Percentiles rank a stretch among this genome's conserved stretches.
These are phyloP conservation scores for Luehdorfia chinensis DNA, from an alignment of 1,140 invertebrate species.

Conservation along the genomic window DNA sequence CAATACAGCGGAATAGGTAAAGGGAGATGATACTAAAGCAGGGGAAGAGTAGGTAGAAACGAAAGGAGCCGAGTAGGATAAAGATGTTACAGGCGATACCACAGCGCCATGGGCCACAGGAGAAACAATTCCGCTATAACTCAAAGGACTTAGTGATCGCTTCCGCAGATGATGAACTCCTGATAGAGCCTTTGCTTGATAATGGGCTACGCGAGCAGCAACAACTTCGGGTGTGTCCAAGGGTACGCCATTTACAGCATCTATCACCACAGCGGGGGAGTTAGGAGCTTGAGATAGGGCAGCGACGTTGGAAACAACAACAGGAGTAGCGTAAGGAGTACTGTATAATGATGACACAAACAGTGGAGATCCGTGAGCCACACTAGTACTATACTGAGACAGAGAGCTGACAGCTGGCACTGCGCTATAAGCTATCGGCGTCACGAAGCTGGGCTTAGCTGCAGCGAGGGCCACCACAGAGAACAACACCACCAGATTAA, in stretches of 20 bases:
- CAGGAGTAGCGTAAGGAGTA: slow-evolving; percentile 28
- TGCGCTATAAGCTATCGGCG: slow-evolving; percentile 36
- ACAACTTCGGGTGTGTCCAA: slow-evolving; percentile 72
- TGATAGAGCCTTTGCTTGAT: slow-evolving; percentile 58
- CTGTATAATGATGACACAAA: slow-evolving; percentile 37
- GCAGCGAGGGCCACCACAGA: slow-evolving; percentile 57
- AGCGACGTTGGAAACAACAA: slow-evolving; percentile 43
- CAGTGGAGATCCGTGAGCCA: slow-evolving; percentile 46
- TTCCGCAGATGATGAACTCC: slow-evolving; percentile 58
- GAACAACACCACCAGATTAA: slow-evolving; percentile 70
- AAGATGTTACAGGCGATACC: slow-evolving; percentile 1
- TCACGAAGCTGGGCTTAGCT: slow-evolving; percentile 59
- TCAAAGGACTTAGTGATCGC: slow-evolving; percentile 32
- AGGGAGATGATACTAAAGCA: neutral
- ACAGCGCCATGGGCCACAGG: slow-evolving; percentile 1
- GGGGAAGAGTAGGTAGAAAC: neutral
- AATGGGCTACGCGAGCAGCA: slow-evolving; percentile 69
- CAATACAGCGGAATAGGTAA: slow-evolving; percentile 1
- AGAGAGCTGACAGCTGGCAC: slow-evolving; percentile 49
- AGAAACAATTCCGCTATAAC: slow-evolving; percentile 18
- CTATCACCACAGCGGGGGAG: slow-evolving; percentile 54
- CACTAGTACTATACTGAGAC: slow-evolving; percentile 63
- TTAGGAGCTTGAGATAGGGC: slow-evolving; percentile 47
- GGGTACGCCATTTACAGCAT: slow-evolving; percentile 54
- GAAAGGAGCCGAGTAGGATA: slow-evolving; percentile 3